Evolutionary conservation across 2,888 invertebrate genomes (phyloP), one percentile per base, ranked within the genome.

Genomic region (Pyrrhosoma nymphula): DNA sequence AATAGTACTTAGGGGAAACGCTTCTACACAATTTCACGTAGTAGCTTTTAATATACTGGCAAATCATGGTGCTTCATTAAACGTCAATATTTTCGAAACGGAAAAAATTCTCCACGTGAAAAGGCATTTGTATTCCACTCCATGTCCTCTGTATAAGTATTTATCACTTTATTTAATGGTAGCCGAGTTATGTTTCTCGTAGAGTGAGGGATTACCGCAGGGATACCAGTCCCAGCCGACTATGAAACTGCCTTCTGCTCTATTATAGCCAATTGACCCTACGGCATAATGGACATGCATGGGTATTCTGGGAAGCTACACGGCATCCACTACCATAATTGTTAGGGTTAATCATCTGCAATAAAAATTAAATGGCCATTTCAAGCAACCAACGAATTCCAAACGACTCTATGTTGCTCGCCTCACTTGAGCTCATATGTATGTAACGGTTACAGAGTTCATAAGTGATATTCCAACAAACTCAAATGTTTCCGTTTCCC

Each of bases 321-420:
- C 16, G 35, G 82, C 35, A 35, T 82, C 12, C 82, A 82, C 82
- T 4, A 35, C 82, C 82, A 35, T 82, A 82, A 82, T 82, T 35
- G 82, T 82, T 14, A 35, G 82, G 82, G 82, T 82, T 82, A 82
- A 82, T 82, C 82, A 82, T 35, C 82, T 18, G 82, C 82, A 82
- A 82, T 82, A 82, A 82, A 82, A 16, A 82, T 82, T 35, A 82
- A 82, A 82, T 69, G 16, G 16, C 35, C 82, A 82, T 82, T 69
- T 82, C 82, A 3, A 69, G n/a, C 26, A 26, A 82, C 30, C 82
- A 26, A 30, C 12, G 35, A 82, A 82, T 26, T 0, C 35, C 0
- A 82, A 82, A 82, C 26, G 30, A 14, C 82, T 82, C 35, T 1
- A 82, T 30, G 3, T 8, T 82, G 35, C 35, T 14, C 14, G 14